phyloP scores from a whole-genome alignment of 1,140 invertebrate species.

The Ceratina japonica region DNA sequence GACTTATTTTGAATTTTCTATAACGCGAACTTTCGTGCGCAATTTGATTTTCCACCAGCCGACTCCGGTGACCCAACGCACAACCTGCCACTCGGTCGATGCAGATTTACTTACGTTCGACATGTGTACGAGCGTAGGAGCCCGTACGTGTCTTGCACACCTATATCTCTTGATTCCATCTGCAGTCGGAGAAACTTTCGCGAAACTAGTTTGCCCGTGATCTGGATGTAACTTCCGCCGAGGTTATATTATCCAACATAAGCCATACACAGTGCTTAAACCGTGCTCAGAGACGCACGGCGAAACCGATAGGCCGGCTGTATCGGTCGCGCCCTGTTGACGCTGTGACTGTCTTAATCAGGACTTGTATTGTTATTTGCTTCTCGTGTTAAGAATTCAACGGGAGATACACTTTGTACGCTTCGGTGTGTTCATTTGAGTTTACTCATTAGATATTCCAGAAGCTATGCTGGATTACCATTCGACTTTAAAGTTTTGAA shows the following conservation, averaged over 20 bases:
- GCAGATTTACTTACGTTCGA: constrained; percentile 13
- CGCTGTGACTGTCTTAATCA: constrained; percentile 18
- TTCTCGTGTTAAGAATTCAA: constrained; percentile 23
- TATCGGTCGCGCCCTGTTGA: constrained; percentile 5
- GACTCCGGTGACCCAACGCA: background rate
- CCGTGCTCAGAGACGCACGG: constrained; percentile 14
- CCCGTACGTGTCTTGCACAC: constrained; percentile 33
- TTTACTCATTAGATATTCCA: no score
- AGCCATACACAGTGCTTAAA: constrained; percentile 55
- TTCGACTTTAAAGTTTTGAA: no score
- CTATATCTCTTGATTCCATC: constrained; percentile 33
- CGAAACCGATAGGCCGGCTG: constrained; percentile 18
- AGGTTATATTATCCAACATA: constrained; percentile 51
- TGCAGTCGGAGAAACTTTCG: constrained; percentile 51
- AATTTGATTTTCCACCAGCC: constrained; percentile 26
- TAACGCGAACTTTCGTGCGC: background rate
- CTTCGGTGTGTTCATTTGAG: background rate
- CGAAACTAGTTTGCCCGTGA: constrained; percentile 61
- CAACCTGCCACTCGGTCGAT: background rate
- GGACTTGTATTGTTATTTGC: constrained; percentile 16
- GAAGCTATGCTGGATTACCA: no score
- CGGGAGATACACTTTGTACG: background rate
- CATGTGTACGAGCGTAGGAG: background rate
- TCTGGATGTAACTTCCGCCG: constrained; percentile 56
- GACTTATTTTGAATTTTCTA: constrained; percentile 29